These are phyloP conservation scores for human DNA, from an alignment of 2,113 vertebrate genomes.

Conservation along the genomic window GRCh38 chr13:35809001-35809500, in stretches of 20 bases:
- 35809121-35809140: constrained; percentile 39
- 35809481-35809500: neutral
- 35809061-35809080: constrained; percentile 98
- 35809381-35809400: neutral
- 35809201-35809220: neutral
- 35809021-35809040: constrained; percentile 98
- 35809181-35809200: neutral
- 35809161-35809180: neutral
- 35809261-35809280: neutral
- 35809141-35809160: neutral
- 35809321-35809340: neutral
- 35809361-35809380: neutral
- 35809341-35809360: neutral
- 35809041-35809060: constrained; percentile 97
- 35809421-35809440: neutral
- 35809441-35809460: neutral
- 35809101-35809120: constrained; percentile 70
- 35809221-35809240: neutral
- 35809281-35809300: neutral
- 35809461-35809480: neutral
- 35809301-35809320: neutral
- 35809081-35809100: constrained; percentile 97
- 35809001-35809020: constrained; percentile 87
- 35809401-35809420: neutral
- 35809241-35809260: neutral